These are phyloP conservation scores for Mustelus asterias DNA, from an alignment of 2,113 vertebrate species.

Conservation along the genomic window DNA sequence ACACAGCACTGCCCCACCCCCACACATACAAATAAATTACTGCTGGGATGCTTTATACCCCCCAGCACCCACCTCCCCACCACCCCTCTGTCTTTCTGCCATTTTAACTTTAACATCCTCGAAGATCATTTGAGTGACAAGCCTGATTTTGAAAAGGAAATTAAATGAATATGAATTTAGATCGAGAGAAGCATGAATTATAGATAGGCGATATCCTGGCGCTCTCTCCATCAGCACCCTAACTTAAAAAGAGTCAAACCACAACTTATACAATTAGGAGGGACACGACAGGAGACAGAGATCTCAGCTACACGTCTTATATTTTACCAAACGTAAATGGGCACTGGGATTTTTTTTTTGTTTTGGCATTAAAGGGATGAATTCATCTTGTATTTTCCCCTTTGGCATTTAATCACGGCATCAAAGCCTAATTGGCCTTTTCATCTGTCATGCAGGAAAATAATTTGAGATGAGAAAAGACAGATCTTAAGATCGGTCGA, in stretches of 20 bases:
- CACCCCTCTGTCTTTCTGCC: not conserved
- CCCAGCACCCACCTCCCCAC: too few relatives aligned
- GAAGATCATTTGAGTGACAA: not conserved
- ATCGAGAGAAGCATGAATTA: not conserved
- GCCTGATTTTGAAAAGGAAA: not conserved
- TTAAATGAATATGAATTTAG: not conserved
- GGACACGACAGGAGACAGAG: not conserved
- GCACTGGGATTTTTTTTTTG: not conserved
- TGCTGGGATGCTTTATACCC: not conserved
- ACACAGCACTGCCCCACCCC: accelerated
- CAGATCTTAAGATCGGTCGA: conserved; percentile 51
- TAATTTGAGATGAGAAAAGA: conserved; percentile 52
- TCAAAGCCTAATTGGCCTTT: conserved; percentile 60
- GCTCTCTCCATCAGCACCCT: not conserved
- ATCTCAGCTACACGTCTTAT: not conserved
- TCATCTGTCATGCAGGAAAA: conserved; percentile 54
- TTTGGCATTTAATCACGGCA: conserved; percentile 55
- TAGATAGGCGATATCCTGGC: not conserved
- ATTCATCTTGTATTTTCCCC: conserved; percentile 42
- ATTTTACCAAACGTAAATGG: conserved; percentile 21
- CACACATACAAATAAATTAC: not conserved
- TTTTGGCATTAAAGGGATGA: conserved; percentile 30
- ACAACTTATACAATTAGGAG: not conserved
- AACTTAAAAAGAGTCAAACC: not conserved
- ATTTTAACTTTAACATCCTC: not conserved